Percentiles rank a stretch among this genome's conserved stretches.
Evolutionary conservation across 2,113 vertebrate species (phyloP).

Genomic region (Menidia beryllina): DNA sequence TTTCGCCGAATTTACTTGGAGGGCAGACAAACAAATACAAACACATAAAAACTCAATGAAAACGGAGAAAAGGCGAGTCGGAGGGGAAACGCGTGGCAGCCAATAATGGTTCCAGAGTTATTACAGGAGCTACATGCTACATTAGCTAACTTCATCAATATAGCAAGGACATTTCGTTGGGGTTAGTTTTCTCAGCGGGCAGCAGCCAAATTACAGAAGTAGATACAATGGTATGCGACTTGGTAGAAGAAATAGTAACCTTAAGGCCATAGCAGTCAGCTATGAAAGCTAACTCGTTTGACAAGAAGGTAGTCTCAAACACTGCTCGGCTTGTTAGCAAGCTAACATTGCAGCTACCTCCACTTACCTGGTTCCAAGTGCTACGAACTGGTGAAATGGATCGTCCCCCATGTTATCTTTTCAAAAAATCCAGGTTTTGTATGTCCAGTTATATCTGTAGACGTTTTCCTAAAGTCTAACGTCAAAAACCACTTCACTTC

Average conservation of each 20-base stretch:
- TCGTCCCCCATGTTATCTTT: background rate
- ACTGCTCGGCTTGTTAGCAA: background rate
- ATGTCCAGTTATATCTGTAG: background rate
- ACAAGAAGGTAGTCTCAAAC: background rate
- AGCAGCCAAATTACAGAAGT: background rate
- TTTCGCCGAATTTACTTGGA: slow-evolving; percentile 13
- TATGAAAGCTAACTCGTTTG: background rate
- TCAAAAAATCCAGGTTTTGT: slow-evolving; percentile 27
- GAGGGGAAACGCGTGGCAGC: background rate
- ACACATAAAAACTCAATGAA: background rate
- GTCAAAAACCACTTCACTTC: background rate
- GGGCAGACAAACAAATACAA: background rate
- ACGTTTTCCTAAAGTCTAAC: background rate
- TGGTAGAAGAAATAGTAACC: too few relatives aligned
- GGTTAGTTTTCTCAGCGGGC: background rate
- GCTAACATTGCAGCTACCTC: slow-evolving; percentile 23
- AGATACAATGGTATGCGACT: background rate
- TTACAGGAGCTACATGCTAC: slow-evolving; percentile 6
- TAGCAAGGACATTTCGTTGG: background rate
- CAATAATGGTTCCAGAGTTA: background rate
- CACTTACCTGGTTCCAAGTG: slow-evolving; percentile 38
- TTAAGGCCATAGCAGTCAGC: too few relatives aligned
- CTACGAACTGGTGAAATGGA: slow-evolving; percentile 20
- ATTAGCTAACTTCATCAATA: background rate
- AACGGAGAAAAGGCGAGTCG: background rate